Evolutionary conservation across 2,797 vertebrate species (phyloP).

Genomic region (Enteromius paludinosus): DNA sequence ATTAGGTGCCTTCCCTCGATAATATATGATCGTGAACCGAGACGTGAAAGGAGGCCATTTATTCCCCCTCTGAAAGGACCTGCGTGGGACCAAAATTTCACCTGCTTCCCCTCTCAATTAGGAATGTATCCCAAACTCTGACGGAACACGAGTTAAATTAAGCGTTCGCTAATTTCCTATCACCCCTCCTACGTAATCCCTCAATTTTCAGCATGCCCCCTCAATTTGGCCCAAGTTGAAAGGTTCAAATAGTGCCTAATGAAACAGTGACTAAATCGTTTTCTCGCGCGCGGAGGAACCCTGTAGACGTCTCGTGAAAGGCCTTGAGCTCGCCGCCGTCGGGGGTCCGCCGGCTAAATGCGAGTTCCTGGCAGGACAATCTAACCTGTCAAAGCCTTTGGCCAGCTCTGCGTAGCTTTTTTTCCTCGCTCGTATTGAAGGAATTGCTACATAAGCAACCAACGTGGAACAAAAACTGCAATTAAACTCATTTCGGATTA

Average conservation of each 20-base stretch:
- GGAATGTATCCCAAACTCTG: slow-evolving; percentile 98
- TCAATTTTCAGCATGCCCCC: slow-evolving; percentile 88
- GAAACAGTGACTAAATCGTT: slow-evolving; percentile 96
- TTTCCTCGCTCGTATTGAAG: slow-evolving; percentile 71
- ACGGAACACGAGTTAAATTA: slow-evolving; percentile 99
- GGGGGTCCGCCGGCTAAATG: slow-evolving; percentile 77
- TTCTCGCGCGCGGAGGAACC: slow-evolving; percentile 82
- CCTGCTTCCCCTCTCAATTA: slow-evolving; percentile 99
- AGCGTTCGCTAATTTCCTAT: slow-evolving; percentile 96
- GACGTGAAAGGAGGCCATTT: slow-evolving; percentile 92
- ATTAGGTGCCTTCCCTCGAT: slow-evolving; percentile 90
- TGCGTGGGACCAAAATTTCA: slow-evolving; percentile 95
- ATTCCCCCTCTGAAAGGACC: slow-evolving; percentile 91
- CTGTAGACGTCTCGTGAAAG: slow-evolving; percentile 87
- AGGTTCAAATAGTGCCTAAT: slow-evolving; percentile 98
- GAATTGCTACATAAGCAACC: slow-evolving; percentile 82
- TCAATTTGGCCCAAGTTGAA: slow-evolving; percentile 98
- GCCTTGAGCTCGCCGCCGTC: slow-evolving; percentile 75
- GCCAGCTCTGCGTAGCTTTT: slow-evolving; percentile 75
- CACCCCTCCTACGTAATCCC: slow-evolving; percentile 93
- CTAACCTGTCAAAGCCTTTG: slow-evolving; percentile 83
- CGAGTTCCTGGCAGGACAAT: slow-evolving; percentile 80
- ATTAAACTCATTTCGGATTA: slow-evolving; percentile 85
- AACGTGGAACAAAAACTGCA: slow-evolving; percentile 85
- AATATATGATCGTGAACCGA: slow-evolving; percentile 90